Evolutionary conservation across 2,888 invertebrate species (phyloP), one percentile per base, ranked within the genome.

Genomic region (Formica aserva): DNA sequence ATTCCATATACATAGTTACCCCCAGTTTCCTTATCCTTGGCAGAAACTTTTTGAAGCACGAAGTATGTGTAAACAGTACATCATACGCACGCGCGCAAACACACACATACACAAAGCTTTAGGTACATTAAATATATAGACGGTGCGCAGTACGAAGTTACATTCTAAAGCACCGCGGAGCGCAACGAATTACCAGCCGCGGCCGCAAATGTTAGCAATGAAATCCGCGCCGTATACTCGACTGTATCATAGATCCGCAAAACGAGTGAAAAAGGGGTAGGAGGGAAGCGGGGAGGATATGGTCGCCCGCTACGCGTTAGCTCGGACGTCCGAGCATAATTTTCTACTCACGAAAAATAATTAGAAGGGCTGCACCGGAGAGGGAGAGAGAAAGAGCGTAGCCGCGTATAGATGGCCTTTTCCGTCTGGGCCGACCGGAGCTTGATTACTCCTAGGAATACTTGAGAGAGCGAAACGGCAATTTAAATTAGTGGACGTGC

Each of bases 401-500:
- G 60, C 38, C 52, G 84, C 29, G 80, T 77, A 77, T 66, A 48
- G 76, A 82, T 71, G 77, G 71, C 74, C 84, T 80, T 81, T 78
- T 83, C 75, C 72, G 83, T 85, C 85, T 75, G 85, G 78, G 35
- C 85, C 80, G 86, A 81, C 67, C 57, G 82, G 41, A 67, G 85
- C 77, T 87, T 87, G 88, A 90, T 90, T 88, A 85, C 89, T 87
- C 84, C 80, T 84, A 88, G 86, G 89, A 88, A 89, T 84, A 77
- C 86, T 84, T 82, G 83, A 71, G 74, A 84, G 74, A 84, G 72
- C 84, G 89, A 86, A 90, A 90, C 85, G 88, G 89, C 90, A 90
- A 90, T 90, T 90, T 87, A 87, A 90, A 90, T 90, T 89, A 90
- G 89, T 81, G 86, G 82, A 86, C 84, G 85, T 72, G 74, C 80